These are phyloP conservation scores for Drosophila nr. fundita DNA, from an alignment of 2,888 invertebrate species.

Conservation along the genomic window DNA sequence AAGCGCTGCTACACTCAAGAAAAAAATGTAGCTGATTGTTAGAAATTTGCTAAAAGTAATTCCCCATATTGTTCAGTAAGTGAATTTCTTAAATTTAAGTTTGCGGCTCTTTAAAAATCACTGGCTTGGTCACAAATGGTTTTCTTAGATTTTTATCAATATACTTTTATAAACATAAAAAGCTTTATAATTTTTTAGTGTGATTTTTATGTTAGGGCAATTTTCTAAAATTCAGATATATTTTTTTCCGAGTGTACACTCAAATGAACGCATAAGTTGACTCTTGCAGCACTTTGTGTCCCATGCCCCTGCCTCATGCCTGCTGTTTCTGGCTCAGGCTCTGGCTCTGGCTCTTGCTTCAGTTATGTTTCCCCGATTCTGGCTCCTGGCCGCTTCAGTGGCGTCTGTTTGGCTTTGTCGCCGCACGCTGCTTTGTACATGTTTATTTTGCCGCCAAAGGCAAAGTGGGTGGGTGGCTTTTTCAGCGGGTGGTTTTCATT, in stretches of 20 bases:
- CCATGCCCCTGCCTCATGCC: neutral
- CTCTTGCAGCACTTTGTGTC: neutral
- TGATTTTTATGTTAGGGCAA: neutral
- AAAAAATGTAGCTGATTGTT: neutral
- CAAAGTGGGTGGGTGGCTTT: conserved; percentile 17
- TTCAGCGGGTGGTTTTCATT: conserved; percentile 2
- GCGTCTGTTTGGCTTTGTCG: conserved; percentile 71
- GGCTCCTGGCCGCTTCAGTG: conserved; percentile 55
- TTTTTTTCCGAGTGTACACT: neutral
- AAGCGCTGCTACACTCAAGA: conserved; percentile 72
- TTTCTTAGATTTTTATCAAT: neutral
- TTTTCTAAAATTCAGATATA: neutral
- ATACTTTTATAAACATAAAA: neutral
- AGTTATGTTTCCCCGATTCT: conserved; percentile 3
- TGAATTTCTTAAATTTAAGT: neutral
- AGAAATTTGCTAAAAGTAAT: too few species aligned
- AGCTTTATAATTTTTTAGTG: neutral
- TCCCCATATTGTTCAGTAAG: neutral
- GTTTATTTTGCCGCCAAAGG: conserved; percentile 61
- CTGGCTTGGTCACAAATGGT: neutral
- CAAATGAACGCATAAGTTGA: conserved; percentile 1
- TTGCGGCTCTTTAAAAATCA: too few species aligned
- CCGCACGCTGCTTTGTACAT: conserved; percentile 47
- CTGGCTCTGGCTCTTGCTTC: conserved; percentile 4
- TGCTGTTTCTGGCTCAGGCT: conserved; percentile 3